Percentiles rank a stretch among this genome's conserved stretches.
Evolutionary conservation across 2,113 vertebrate genomes (phyloP).

Genomic region (Platichthys flesus): DNA sequence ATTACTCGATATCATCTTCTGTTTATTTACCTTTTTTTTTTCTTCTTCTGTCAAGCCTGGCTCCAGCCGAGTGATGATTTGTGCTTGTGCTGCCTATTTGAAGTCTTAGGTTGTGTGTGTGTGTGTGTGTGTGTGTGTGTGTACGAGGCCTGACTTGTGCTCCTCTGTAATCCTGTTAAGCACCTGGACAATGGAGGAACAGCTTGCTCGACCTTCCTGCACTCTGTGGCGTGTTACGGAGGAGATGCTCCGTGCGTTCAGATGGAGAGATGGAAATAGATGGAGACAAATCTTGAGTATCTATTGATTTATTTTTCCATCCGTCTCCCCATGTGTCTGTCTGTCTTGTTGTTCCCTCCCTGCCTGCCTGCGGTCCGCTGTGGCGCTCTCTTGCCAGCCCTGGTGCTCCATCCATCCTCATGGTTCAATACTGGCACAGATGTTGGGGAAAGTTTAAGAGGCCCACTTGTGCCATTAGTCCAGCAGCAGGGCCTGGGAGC

Average conservation of each 20-base stretch:
- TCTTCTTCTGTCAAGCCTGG: conserved; percentile 24
- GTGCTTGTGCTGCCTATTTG: conserved; percentile 55
- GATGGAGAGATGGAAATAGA: conserved; percentile 20
- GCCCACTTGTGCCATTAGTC: conserved; percentile 75
- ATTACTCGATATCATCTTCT: not conserved
- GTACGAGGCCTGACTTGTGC: conserved; percentile 49
- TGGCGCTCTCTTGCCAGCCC: conserved; percentile 17
- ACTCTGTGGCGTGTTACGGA: conserved; percentile 48
- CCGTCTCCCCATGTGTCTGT: conserved; percentile 1
- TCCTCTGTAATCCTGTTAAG: conserved; percentile 72
- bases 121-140: conserved; percentile 25
- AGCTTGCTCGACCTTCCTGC: conserved; percentile 78
- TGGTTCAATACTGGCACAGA: conserved; percentile 77
- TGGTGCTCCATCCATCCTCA: conserved; percentile 54
- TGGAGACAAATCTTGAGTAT: conserved; percentile 23
- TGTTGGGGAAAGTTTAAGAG: conserved; percentile 77
- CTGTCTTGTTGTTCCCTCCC: conserved; percentile 8
- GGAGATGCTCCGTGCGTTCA: conserved; percentile 35
- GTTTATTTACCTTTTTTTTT: conserved; percentile 3
- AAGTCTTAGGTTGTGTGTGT: conserved; percentile 57
- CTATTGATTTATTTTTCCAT: conserved; percentile 21
- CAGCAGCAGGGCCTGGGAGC: conserved; percentile 55
- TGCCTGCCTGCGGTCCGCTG: conserved; percentile 4
- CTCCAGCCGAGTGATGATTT: conserved; percentile 34
- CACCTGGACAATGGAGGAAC: conserved; percentile 72